Evolutionary conservation across 2,113 vertebrate species (phyloP).

Genomic region (Sturnira hondurensis): DNA sequence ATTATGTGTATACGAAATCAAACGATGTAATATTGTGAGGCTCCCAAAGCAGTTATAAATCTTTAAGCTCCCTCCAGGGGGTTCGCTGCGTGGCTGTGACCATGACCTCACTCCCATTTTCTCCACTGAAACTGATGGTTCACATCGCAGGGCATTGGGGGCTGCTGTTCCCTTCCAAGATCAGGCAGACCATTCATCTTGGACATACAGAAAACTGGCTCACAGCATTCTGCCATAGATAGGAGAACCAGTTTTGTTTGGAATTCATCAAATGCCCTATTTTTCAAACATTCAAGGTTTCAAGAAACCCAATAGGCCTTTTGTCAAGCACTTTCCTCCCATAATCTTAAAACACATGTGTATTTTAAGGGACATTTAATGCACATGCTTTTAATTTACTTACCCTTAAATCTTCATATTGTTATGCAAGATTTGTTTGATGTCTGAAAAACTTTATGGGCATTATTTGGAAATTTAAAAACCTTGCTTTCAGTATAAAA

Average conservation of each 20-base stretch:
- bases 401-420: constrained; percentile 61
- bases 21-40: not conserved
- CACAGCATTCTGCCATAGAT: not conserved
- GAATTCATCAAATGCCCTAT: not conserved
- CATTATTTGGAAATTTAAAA: constrained; percentile 62
- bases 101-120: constrained; percentile 23
- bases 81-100: not conserved
- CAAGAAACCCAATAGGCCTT: not conserved
- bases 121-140: not conserved
- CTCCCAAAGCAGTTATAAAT: constrained; percentile 38
- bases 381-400: constrained; percentile 63
- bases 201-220: not conserved
- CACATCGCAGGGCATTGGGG: not conserved
- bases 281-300: constrained; percentile 29
- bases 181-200: not conserved
- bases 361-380: constrained; percentile 59
- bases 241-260: constrained; percentile 1
- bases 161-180: not conserved
- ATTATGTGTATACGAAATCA: not conserved
- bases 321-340: not conserved
- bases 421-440: constrained; percentile 60
- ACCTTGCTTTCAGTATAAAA: constrained; percentile 23
- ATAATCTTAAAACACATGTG: constrained; percentile 36
- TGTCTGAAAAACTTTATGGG: constrained; percentile 59
- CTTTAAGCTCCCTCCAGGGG: not conserved